phyloP scores from a whole-genome alignment of 1,140 invertebrate genomes.

The Forficula auricularia region DNA sequence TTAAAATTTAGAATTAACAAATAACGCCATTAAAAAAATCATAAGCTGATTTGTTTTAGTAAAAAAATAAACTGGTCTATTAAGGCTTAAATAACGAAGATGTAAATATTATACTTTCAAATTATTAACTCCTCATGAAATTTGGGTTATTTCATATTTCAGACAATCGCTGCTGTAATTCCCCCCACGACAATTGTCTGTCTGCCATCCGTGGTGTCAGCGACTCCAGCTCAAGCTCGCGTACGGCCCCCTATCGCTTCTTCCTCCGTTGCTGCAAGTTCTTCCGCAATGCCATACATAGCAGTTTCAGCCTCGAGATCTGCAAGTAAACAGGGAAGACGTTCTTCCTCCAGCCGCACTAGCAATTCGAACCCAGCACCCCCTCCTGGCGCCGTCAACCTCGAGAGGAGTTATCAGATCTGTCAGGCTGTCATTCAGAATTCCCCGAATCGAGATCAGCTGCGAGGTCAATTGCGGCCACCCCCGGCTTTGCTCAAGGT shows the following conservation, averaged over 20 bases:
- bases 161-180: conserved; percentile 22
- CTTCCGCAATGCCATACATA: conserved; percentile 29
- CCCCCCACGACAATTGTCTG: conserved; percentile 33
- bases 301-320: too few relatives aligned
- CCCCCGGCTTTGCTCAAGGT: conserved; percentile 52
- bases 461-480: conserved; percentile 67
- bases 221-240: too few relatives aligned
- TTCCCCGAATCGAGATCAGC: conserved; percentile 69
- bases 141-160: conserved; percentile 1
- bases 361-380: conserved; percentile 20
- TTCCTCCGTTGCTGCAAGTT: conserved; percentile 14
- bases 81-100: too few relatives aligned
- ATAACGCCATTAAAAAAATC: too few relatives aligned
- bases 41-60: too few relatives aligned
- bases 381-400: conserved; percentile 71
- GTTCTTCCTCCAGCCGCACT: too few relatives aligned
- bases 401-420: conserved; percentile 87
- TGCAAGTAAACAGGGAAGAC: too few relatives aligned
- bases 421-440: conserved; percentile 89
- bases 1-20: too few relatives aligned
- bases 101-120: too few relatives aligned
- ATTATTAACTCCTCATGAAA: too few relatives aligned
- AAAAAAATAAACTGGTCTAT: too few relatives aligned
- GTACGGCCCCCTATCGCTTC: too few relatives aligned
- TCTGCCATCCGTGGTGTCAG: conserved; percentile 24